Evolutionary conservation across 2,113 vertebrate genomes (phyloP).

Genomic region (Hippocampus guttulatus): DNA sequence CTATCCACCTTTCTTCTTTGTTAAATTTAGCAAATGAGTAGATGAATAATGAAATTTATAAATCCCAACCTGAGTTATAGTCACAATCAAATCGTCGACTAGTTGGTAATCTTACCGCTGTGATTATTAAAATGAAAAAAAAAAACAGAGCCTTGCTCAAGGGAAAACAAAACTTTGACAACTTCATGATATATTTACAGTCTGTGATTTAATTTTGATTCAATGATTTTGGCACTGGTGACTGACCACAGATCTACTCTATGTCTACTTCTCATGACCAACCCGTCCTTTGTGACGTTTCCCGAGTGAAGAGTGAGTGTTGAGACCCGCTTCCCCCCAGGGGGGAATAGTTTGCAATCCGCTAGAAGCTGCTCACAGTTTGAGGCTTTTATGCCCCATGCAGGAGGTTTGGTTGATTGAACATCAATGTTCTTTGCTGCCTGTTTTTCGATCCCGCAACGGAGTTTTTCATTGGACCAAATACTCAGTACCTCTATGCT

Average conservation of each 20-base stretch:
- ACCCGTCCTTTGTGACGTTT: constrained; percentile 12
- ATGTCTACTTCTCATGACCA: constrained; percentile 18
- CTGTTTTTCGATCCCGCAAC: background rate
- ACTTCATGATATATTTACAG: background rate
- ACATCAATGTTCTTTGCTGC: background rate
- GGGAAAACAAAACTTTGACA: background rate
- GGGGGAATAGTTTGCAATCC: constrained; percentile 27
- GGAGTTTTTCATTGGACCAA: background rate
- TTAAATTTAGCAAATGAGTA: too few species aligned
- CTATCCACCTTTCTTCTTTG: too few species aligned
- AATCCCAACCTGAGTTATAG: too few species aligned
- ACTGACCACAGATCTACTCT: background rate
- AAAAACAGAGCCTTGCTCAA: background rate
- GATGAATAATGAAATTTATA: too few species aligned
- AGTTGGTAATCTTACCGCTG: too few species aligned
- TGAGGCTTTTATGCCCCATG: background rate
- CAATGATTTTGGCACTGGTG: background rate
- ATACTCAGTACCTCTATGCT: background rate
- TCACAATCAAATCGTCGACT: too few species aligned
- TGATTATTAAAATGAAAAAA: background rate
- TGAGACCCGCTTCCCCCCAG: constrained; percentile 20
- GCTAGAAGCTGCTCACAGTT: constrained; percentile 40
- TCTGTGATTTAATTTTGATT: background rate
- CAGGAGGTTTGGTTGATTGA: background rate
- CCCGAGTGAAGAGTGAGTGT: constrained; percentile 23